Evolutionary conservation across 2,888 invertebrate species (phyloP), one percentile per base, ranked within the genome.

Genomic region (Polydrusus pterygomalis): DNA sequence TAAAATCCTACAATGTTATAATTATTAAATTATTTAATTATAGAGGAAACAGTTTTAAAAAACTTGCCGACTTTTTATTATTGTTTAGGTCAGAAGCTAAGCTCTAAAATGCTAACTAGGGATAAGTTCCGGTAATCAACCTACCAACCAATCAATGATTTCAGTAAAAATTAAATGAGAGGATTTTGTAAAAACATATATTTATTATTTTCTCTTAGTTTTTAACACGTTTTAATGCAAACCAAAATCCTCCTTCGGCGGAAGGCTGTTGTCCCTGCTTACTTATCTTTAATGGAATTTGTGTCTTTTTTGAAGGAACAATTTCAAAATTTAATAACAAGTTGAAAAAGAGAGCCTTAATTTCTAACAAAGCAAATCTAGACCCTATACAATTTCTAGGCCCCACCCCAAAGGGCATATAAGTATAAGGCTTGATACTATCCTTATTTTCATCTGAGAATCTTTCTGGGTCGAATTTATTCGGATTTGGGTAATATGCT

Each of bases 361-460:
- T 74, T 54, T 81, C 79, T 77, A 86, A 65, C 2, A 85, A 70
- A 34, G 86, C 86, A 75, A 86, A 86, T 76, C 86, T 78, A 9
- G 83, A 84, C 5, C 89, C 90, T 67, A 90, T 88, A 79, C 90
- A 91, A 79, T 85, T 88, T 71, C 90, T 87, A 0, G 90, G 90
- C 1, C 91, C 91, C 34, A 83, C 76, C 1, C 91, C 90, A 79
- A 90, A 91, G 0, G 90, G 90, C 82, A 89, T 81, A 78, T 87
- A 91, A 0, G 89, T 87, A 77, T 88, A 89, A 0, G 89, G 88
- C 70, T 87, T 82, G 47, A 90, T 88, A 0, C 87, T 87, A 0
- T 85, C 84, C 78, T 86, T 86, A 62, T 86, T 86, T 80, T 84
- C 67, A n/a, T 80, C 77, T 56, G 67, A 80, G 40, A 82, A 82